These are phyloP conservation scores for Hirtodrosophila cameraria DNA, from an alignment of 2,888 invertebrate species.

Conservation along the genomic window DNA sequence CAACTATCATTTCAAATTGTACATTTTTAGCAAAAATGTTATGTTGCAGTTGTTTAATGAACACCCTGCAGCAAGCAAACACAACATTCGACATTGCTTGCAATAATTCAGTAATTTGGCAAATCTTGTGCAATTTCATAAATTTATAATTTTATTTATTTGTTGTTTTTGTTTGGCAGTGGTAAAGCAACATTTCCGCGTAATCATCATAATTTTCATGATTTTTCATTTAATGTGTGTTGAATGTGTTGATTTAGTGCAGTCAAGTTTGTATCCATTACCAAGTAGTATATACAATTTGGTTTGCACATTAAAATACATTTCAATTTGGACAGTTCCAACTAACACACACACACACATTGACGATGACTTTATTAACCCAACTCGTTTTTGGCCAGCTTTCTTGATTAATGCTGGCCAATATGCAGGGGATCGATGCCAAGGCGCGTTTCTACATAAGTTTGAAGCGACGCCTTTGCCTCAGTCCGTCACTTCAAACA, in stretches of 20 bases:
- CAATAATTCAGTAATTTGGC: slow-evolving; percentile 67
- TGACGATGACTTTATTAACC: slow-evolving; percentile 66
- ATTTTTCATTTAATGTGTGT: slow-evolving; percentile 29
- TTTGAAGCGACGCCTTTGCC: slow-evolving; percentile 3
- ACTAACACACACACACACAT: no score
- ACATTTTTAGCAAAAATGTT: slow-evolving; percentile 45
- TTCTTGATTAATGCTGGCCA: slow-evolving; percentile 65
- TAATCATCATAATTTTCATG: slow-evolving; percentile 74
- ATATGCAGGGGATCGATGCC: slow-evolving; percentile 45
- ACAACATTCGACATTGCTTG: slow-evolving; percentile 39
- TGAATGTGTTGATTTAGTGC: slow-evolving; percentile 49
- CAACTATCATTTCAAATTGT: slow-evolving; percentile 19
- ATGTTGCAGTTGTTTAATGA: slow-evolving; percentile 19
- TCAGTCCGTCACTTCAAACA: neutral
- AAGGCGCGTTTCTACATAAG: slow-evolving; percentile 17
- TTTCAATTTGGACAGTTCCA: slow-evolving; percentile 70
- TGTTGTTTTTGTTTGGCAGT: slow-evolving; percentile 44
- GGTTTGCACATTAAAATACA: slow-evolving; percentile 69
- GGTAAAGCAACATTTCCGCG: slow-evolving; percentile 65
- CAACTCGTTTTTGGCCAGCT: slow-evolving; percentile 43
- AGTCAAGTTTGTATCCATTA: slow-evolving; percentile 43
- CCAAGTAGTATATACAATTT: slow-evolving; percentile 47
- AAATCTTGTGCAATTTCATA: slow-evolving; percentile 71
- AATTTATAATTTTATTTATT: slow-evolving; percentile 51
- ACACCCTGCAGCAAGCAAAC: slow-evolving; percentile 57